These are phyloP conservation scores for Drosophila melanica DNA, from an alignment of 1,140 invertebrate species.

Conservation along the genomic window DNA sequence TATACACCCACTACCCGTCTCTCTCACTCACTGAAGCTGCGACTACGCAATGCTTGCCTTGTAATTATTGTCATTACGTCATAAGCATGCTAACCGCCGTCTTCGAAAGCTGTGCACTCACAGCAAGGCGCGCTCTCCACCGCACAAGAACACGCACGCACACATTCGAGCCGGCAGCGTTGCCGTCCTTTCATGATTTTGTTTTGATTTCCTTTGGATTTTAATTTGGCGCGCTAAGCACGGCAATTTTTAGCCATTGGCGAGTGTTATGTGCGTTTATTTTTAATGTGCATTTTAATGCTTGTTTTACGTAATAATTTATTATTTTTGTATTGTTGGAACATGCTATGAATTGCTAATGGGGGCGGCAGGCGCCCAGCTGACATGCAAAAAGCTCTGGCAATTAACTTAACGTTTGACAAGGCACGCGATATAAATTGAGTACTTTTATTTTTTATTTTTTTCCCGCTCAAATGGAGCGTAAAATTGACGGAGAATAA, in stretches of 20 bases:
- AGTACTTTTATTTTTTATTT: constrained; percentile 38
- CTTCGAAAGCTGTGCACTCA: constrained; percentile 27
- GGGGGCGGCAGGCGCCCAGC: constrained; percentile 14
- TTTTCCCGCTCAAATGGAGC: constrained; percentile 60
- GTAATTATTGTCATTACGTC: constrained; percentile 74
- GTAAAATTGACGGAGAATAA: constrained; percentile 54
- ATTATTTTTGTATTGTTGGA: constrained; percentile 64
- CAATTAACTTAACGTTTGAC: constrained; percentile 68
- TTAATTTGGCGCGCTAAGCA: constrained; percentile 38
- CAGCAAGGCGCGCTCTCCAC: constrained; percentile 8
- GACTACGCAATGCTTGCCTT: constrained; percentile 18
- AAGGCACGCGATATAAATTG: constrained; percentile 67
- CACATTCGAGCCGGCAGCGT: not conserved
- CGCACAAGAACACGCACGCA: not conserved
- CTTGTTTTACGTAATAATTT: constrained; percentile 67
- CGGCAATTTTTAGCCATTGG: constrained; percentile 19
- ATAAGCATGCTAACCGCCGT: constrained; percentile 53
- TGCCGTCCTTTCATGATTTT: constrained; percentile 31
- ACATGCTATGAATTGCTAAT: constrained; percentile 65
- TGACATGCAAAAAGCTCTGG: constrained; percentile 48
- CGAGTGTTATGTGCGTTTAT: constrained; percentile 34
- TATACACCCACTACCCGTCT: not conserved
- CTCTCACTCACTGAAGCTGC: not conserved
- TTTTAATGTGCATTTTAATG: constrained; percentile 66
- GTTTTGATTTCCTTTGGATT: constrained; percentile 43